Conservation (phyloP, 2,888 invertebrate species). For the Caenorhabditis becei region DNA sequence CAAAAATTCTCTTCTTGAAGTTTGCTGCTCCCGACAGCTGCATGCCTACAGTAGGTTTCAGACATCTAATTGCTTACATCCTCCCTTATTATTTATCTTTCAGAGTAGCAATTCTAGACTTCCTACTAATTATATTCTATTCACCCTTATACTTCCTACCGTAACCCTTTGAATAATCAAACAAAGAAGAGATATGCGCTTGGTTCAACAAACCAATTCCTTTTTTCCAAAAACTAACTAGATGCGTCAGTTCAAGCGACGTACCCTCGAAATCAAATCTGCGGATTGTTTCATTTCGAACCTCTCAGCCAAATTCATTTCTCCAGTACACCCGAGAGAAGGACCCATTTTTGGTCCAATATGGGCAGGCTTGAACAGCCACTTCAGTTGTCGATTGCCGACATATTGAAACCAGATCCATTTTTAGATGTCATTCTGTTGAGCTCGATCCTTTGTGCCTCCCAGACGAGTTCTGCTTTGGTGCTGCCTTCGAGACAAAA, state of each 20-base stretch:
- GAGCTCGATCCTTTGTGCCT: slow-evolving; percentile 30
- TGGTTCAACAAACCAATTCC: slow-evolving; percentile 9
- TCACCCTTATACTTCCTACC: not conserved
- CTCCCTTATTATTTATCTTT: not conserved
- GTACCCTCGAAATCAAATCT: slow-evolving; percentile 36
- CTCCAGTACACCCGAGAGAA: slow-evolving; percentile 42
- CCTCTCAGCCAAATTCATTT: slow-evolving; percentile 59
- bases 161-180: not conserved
- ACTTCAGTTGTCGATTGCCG: slow-evolving; percentile 48
- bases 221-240: not conserved
- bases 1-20: too few species aligned
- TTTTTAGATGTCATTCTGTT: slow-evolving; percentile 38
- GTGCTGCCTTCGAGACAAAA: slow-evolving; percentile 6
- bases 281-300: slow-evolving; percentile 52
- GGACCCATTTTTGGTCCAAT: slow-evolving; percentile 43
- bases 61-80: not conserved
- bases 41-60: not conserved
- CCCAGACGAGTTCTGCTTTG: slow-evolving; percentile 3
- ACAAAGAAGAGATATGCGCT: not conserved
- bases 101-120: not conserved
- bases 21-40: too few species aligned
- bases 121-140: not conserved
- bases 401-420: slow-evolving; percentile 60
- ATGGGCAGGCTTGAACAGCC: slow-evolving; percentile 48
- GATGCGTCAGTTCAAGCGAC: slow-evolving; percentile 6